Conservation (phyloP, 2,888 invertebrate genomes). For the Hyles lineata region DNA sequence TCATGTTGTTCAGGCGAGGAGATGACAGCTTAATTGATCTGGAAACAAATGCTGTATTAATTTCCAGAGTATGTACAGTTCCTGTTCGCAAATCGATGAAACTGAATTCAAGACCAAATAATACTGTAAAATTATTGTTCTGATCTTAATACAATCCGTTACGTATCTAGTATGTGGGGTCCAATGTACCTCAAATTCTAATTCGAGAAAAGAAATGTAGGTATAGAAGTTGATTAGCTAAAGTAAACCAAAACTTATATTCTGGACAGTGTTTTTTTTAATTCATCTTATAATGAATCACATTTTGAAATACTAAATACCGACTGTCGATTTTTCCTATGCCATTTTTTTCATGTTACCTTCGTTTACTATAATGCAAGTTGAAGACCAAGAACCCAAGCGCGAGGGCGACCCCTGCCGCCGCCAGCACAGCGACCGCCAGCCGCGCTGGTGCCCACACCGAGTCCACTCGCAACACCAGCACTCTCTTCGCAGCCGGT, state of each 20-base stretch:
- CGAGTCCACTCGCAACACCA: slow-evolving; percentile 90
- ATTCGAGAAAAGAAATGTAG: no score
- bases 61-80: not conserved
- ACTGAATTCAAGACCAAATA: no score
- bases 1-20: slow-evolving; percentile 96
- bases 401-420: slow-evolving; percentile 90
- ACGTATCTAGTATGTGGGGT: no score
- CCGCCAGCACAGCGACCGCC: slow-evolving; percentile 89
- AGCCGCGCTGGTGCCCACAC: slow-evolving; percentile 91
- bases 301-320: no score
- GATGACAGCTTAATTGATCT: slow-evolving; percentile 97
- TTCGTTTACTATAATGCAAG: slow-evolving; percentile 91
- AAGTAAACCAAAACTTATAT: no score
- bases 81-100: not conserved
- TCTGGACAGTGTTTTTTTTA: no score
- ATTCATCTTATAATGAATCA: no score
- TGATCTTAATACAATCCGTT: no score
- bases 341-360: slow-evolving; percentile 63
- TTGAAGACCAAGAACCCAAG: slow-evolving; percentile 92
- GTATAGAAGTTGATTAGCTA: no score
- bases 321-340: no score
- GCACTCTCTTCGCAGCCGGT: slow-evolving; percentile 91
- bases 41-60: slow-evolving; percentile 40
- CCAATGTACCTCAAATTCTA: no score
- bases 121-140: no score